Evolutionary conservation across 2,113 vertebrate genomes (phyloP).

Genomic region (Amphilophus citrinellus): DNA sequence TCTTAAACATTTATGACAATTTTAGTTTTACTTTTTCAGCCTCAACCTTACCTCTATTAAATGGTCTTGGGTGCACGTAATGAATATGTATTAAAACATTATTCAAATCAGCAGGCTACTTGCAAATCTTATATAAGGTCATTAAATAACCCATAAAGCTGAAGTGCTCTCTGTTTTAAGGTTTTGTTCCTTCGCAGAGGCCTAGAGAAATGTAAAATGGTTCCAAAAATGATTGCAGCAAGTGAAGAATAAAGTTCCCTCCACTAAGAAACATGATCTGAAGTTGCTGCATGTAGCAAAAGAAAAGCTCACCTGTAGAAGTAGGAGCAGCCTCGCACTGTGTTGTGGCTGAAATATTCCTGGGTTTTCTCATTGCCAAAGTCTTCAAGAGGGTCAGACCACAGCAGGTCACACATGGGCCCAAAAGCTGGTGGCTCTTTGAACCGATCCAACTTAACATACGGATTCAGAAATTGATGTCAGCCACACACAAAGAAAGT

Average conservation of each 20-base stretch:
- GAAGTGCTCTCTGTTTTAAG: background rate
- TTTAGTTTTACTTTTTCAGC: background rate
- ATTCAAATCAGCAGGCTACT: slow-evolving; percentile 10
- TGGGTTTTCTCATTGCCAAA: slow-evolving; percentile 88
- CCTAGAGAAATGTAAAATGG: background rate
- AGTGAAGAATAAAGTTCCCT: background rate
- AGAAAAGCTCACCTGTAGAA: slow-evolving; percentile 83
- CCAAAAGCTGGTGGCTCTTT: slow-evolving; percentile 87
- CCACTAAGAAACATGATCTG: background rate
- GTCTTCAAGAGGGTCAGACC: slow-evolving; percentile 86
- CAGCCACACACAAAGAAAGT: background rate
- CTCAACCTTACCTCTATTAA: background rate
- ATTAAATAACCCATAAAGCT: background rate
- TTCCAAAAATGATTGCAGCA: background rate
- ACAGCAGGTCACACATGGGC: slow-evolving; percentile 87
- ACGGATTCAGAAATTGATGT: background rate
- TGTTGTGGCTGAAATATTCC: slow-evolving; percentile 87
- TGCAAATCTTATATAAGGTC: background rate
- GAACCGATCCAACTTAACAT: slow-evolving; percentile 83
- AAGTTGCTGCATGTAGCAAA: slow-evolving; percentile 1
- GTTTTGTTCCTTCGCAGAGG: background rate
- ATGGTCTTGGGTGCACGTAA: background rate
- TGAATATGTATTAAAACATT: slow-evolving; percentile 7
- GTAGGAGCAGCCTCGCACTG: slow-evolving; percentile 87
- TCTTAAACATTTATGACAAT: background rate